Evolutionary conservation across 2,797 vertebrate species (phyloP), one percentile per base, ranked within the genome.

Genomic region (Onychomys torridus): DNA sequence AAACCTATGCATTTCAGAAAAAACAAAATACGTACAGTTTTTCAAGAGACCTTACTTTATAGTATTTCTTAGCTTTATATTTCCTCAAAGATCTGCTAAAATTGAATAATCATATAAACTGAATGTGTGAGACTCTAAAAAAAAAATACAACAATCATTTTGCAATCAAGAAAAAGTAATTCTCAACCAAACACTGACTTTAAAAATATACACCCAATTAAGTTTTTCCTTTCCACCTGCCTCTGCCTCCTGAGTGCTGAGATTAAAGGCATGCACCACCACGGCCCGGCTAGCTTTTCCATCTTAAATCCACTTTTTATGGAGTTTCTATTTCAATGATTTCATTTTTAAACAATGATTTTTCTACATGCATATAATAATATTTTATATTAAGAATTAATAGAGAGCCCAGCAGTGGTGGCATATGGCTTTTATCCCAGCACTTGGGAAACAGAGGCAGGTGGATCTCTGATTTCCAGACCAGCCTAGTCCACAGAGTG

Each of bases 341-440:
- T 93, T 94, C 49, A 95, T 85, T 96, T 96, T 76, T 76, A 97
- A 89, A 90, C 85, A 90, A 93, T 49, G 13, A 92, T 29, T 93
- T 67, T 90, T 93, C 92, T 86, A 90, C 1, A 29, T 78, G 19
- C 43, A 89, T 25, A 71, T 4, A 92, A 89, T 90, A 86, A n/a
- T 85, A 90, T 6, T 89, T 32, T 19, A 23, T 76, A 92, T 61
- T 86, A 37, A 84, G 4, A 93, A 27, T 75, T 75, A 75, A 75
- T 75, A 75, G n/a, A 75, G 37, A 75, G 37, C 37, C 11, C 71
- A 25, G 37, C 69, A 71, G n/a, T 37, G 69, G n/a, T 37, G 69
- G n/a, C 25, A 11, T 5, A 25, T 12, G 21, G 23, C 37, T 75
- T 75, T 75, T 43, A 13, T 43, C 23, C 21, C 23, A 43, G 37